Conservation (phyloP, 2,888 invertebrate species). For the Clitarchus hookeri region DNA sequence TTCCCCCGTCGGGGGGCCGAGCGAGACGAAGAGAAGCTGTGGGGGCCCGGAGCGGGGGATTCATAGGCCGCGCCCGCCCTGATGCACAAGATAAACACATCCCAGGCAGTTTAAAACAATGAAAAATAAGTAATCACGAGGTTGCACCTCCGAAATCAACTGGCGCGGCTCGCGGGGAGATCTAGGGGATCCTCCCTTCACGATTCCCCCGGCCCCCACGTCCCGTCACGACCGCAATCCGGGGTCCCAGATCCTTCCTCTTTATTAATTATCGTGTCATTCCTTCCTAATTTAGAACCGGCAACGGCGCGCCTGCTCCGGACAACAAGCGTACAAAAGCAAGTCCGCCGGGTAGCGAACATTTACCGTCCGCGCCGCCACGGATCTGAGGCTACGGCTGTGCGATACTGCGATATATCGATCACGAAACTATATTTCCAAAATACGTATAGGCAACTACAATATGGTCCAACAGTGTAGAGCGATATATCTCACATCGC, state of each 20-base stretch:
- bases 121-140: constrained; percentile 20
- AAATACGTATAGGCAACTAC: too few species aligned
- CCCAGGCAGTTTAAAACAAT: constrained; percentile 21
- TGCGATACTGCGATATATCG: too few species aligned
- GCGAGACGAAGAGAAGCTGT: too few species aligned
- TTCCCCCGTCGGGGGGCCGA: neutral
- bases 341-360: too few species aligned
- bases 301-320: neutral
- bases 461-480: too few species aligned
- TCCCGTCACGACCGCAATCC: neutral
- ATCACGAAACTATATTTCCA: too few species aligned
- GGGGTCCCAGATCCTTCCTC: neutral
- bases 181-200: neutral
- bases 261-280: constrained; percentile 24
- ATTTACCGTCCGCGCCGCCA: too few species aligned
- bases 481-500: too few species aligned
- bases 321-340: neutral
- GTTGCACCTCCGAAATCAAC: constrained; percentile 5
- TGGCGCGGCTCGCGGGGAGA: neutral
- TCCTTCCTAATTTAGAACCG: constrained; percentile 16
- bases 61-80: neutral
- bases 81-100: constrained; percentile 23
- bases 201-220: neutral
- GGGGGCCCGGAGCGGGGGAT: too few species aligned
- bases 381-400: too few species aligned